phyloP scores from a whole-genome alignment of 2,888 invertebrate species.

The Caenorhabditis angaria region DNA sequence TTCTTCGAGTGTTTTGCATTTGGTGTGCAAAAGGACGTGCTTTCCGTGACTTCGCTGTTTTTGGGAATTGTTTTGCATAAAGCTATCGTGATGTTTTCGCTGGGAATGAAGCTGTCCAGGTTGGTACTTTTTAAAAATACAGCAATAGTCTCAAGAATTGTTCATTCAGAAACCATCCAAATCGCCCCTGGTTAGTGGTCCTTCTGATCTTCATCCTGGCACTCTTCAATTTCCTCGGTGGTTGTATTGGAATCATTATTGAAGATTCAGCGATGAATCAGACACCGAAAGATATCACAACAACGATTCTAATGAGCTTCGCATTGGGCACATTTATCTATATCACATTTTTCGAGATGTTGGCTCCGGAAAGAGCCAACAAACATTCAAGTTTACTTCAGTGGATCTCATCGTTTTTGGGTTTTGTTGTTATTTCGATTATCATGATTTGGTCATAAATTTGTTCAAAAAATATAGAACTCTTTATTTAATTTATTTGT shows the following conservation, averaged over 20 bases:
- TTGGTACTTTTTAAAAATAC: background rate
- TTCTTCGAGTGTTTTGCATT: constrained; percentile 66
- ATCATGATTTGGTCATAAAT: constrained; percentile 46
- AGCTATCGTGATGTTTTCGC: constrained; percentile 57
- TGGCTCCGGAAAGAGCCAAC: constrained; percentile 61
- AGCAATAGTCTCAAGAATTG: constrained; percentile 33
- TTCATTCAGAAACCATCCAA: constrained; percentile 48
- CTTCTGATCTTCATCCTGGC: constrained; percentile 49
- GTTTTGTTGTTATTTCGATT: constrained; percentile 54
- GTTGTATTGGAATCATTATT: constrained; percentile 60
- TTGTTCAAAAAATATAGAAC: background rate
- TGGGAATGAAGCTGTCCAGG: constrained; percentile 40
- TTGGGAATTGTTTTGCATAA: constrained; percentile 65
- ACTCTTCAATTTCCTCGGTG: constrained; percentile 53
- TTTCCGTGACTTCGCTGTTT: constrained; percentile 56
- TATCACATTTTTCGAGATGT: constrained; percentile 65
- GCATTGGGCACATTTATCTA: constrained; percentile 65
- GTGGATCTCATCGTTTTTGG: constrained; percentile 54
- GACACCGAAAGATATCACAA: constrained; percentile 52
- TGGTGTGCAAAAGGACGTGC: constrained; percentile 55
- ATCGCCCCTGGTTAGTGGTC: constrained; percentile 46
- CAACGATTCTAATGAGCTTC: constrained; percentile 55
- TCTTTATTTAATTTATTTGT: background rate
- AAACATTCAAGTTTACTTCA: constrained; percentile 58
- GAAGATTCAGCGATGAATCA: constrained; percentile 55